phyloP scores from a whole-genome alignment of 2,797 vertebrate genomes.

The Anabacerthia variegaticeps region DNA sequence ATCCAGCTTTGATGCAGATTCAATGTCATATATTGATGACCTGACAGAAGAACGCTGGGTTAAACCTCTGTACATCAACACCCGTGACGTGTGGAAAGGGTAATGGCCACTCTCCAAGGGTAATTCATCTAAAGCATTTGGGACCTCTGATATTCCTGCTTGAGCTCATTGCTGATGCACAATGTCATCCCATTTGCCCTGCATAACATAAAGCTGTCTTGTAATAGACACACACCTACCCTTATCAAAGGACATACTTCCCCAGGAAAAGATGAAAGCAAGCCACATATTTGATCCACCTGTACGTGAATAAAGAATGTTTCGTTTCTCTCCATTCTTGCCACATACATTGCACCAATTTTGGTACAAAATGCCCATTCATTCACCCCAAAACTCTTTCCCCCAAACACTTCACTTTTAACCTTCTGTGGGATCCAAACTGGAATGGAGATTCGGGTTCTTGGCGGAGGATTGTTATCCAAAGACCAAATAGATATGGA shows the following conservation, averaged over 20 bases:
- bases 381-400: neutral
- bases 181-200: conserved; percentile 42
- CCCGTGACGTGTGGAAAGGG: conserved; percentile 29
- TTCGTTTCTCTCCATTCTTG: neutral
- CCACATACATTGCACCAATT: neutral
- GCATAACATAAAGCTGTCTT: conserved; percentile 57
- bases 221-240: conserved; percentile 27
- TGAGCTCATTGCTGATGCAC: conserved; percentile 57
- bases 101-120: conserved; percentile 58
- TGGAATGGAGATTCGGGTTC: neutral
- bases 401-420: neutral
- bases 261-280: conserved; percentile 14
- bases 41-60: conserved; percentile 40
- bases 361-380: neutral
- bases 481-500: neutral
- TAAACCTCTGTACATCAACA: conserved; percentile 62
- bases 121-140: conserved; percentile 56
- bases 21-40: conserved; percentile 51
- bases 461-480: neutral
- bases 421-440: neutral
- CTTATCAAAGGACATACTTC: neutral
- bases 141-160: conserved; percentile 49
- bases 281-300: neutral
- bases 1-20: conserved; percentile 56
- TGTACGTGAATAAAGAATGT: neutral